A percentile compares a stretch with the other conserved stretches of the same genome.
Conservation (phyloP, 1,140 invertebrate genomes). For the Bombus consobrinus region DNA sequence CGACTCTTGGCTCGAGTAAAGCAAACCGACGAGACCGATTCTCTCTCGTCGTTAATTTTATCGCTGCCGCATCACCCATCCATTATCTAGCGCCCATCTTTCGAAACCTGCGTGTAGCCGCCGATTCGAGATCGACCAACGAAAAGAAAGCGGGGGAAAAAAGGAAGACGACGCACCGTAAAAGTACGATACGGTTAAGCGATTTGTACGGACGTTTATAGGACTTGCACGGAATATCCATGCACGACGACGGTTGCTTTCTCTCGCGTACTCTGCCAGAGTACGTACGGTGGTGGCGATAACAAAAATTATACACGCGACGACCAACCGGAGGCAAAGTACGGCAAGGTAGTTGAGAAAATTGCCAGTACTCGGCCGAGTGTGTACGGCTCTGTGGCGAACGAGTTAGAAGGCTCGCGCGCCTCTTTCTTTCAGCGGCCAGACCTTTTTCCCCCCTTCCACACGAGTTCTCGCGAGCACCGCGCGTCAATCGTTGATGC, state of each 20-base stretch:
- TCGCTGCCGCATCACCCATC: not conserved
- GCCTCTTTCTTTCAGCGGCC: conserved; percentile 47
- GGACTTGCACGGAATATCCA: not conserved
- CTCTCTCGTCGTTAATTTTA: not conserved
- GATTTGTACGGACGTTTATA: not conserved
- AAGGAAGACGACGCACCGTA: not conserved
- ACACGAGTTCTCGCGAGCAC: not conserved
- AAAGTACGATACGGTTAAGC: not conserved
- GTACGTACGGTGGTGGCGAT: conserved; percentile 27
- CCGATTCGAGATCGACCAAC: not conserved
- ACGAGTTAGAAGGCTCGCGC: conserved; percentile 42
- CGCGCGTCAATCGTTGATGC: conserved; percentile 19
- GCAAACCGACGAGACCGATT: not conserved
- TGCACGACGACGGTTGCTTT: conserved; percentile 6
- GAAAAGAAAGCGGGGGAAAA: not conserved
- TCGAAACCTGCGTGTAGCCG: not conserved
- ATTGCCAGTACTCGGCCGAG: conserved; percentile 50
- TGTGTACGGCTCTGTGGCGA: conserved; percentile 43
- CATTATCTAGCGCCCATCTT: not conserved
- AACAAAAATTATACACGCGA: conserved; percentile 54
- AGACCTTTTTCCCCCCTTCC: not conserved
- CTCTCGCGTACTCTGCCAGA: not conserved
- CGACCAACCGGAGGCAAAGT: conserved; percentile 38
- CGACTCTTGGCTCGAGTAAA: not conserved
- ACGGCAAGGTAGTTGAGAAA: conserved; percentile 60